Percentiles rank a stretch among this genome's conserved stretches.
phyloP scores from a whole-genome alignment of 92 coral and sea anemone species.

The Zoanthus gigantus region DNA sequence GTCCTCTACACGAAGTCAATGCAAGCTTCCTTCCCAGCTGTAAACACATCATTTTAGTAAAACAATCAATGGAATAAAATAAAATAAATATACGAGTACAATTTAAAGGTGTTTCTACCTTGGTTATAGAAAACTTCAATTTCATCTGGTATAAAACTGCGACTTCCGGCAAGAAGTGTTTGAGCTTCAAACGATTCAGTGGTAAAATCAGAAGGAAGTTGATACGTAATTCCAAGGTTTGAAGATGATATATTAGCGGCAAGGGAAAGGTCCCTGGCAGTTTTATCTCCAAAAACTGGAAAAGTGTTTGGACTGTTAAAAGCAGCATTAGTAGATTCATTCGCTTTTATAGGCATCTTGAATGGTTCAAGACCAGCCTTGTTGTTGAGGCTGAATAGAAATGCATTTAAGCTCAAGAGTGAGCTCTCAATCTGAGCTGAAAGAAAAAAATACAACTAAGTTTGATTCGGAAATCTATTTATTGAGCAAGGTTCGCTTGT shows the following conservation, averaged over 20 bases:
- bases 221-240: slow-evolving; percentile 1
- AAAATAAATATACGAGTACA: too few relatives aligned
- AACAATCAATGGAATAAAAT: too few relatives aligned
- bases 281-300: slow-evolving; percentile 4
- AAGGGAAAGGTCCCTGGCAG: slow-evolving; percentile 29
- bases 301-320: slow-evolving; percentile 17
- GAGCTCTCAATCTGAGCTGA: neutral
- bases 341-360: slow-evolving; percentile 4
- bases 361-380: slow-evolving; percentile 19
- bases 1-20: too few relatives aligned
- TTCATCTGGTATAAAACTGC: slow-evolving; percentile 25
- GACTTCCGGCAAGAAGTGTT: slow-evolving; percentile 37
- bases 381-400: slow-evolving; percentile 30
- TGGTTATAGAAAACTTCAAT: slow-evolving; percentile 29
- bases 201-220: slow-evolving; percentile 3
- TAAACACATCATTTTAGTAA: too few relatives aligned
- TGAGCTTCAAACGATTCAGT: slow-evolving; percentile 16
- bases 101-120: neutral
- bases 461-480: too few relatives aligned
- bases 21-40: too few relatives aligned
- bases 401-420: slow-evolving; percentile 6
- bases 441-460: neutral
- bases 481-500: too few relatives aligned
- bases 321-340: neutral
- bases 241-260: neutral